Percentiles rank a stretch among this genome's conserved stretches.
These are phyloP conservation scores for Trilocha varians DNA, from an alignment of 2,888 invertebrate genomes.

Conservation along the genomic window DNA sequence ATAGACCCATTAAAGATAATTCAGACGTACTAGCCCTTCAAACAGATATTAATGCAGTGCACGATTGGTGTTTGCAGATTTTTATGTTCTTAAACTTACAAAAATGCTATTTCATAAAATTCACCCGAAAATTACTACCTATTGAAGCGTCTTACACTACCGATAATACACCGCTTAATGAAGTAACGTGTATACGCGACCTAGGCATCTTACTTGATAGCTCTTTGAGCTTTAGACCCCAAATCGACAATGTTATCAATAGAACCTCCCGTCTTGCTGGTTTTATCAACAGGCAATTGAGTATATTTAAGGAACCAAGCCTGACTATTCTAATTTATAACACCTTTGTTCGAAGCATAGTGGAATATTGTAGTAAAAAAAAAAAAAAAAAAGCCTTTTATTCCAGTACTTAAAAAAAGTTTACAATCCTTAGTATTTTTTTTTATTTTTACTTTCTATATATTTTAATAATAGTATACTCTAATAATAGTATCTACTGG, in stretches of 20 bases:
- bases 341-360: not conserved
- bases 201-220: not conserved
- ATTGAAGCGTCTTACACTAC: not conserved
- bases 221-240: not conserved
- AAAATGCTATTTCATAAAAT: not conserved
- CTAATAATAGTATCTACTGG: no score
- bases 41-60: not conserved
- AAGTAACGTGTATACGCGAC: not conserved
- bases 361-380: not conserved
- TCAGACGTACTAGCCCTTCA: not conserved
- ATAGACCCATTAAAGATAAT: not conserved
- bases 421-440: no score
- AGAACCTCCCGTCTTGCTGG: not conserved
- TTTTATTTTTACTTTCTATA: no score
- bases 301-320: not conserved
- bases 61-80: not conserved
- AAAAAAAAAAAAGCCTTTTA: no score
- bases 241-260: not conserved
- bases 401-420: no score
- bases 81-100: not conserved
- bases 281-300: not conserved
- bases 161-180: not conserved
- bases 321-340: not conserved
- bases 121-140: not conserved
- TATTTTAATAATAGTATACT: no score